Base-by-base conservation (phyloP, 1,140 invertebrate genomes). In the Drosophila grimshawi region DNA sequence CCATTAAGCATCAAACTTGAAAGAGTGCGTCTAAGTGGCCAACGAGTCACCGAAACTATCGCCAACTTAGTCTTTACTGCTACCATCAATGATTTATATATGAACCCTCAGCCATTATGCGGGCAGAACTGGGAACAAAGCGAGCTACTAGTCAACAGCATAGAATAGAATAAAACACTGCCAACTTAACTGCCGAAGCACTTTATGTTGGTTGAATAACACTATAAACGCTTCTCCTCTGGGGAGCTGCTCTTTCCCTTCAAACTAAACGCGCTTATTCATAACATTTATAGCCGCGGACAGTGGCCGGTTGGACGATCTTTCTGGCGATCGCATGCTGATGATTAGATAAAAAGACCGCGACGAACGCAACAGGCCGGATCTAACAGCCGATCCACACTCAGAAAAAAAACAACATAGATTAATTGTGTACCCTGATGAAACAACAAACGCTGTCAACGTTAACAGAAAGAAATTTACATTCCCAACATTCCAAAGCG, bases 341-440 rank as follows among this genome's bases (percentile, higher is more conserved):
- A 86, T 86, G 83, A 86, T 86, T 86, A 83, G 83, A 86, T 86
- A 88, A 88, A 81, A 79, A 67, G 83, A 86, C 83, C 83, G 83
- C 82, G 61, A 86, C 82, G 83, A 86, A 82, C 82, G 79, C 64
- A 71, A 65, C 62, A 46, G 48, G 29, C 52, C 45, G 27, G 53
- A 78, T 66, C 64, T 62, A 67, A 49, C 39, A 75, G 63, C 32
- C n/a, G 61, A 64, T 41, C 41, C 32, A 60, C 66, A 74, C 49
- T 48, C 19, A 63, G 5, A 55, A 41, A 56, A 62, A 73, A 19
- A 19, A 19, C 19, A 19, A 19, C 19, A 19, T 19, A 19, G 19
- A 19, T 19, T 19, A 19, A 19, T 19, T 19, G 19, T 19, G 19
- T 19, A 19, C 19, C 19, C 19, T 19, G 19, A 19, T 19, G 19